These are phyloP conservation scores for Drosophila ironensis DNA, from an alignment of 1,140 invertebrate genomes.

Conservation along the genomic window DNA sequence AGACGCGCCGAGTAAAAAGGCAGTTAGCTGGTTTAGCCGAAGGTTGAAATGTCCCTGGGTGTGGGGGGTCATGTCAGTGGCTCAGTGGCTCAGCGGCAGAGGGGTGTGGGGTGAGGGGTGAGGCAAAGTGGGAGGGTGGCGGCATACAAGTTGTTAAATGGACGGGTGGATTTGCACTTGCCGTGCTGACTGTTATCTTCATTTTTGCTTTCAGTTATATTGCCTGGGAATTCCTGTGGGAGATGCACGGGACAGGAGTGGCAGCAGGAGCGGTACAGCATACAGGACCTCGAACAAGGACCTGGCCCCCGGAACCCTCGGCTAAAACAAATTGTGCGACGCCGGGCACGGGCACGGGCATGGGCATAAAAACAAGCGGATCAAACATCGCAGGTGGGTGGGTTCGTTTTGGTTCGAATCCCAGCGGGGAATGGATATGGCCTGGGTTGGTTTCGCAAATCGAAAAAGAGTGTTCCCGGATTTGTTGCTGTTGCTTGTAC, in stretches of 20 bases:
- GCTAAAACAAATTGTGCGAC: conserved; percentile 64
- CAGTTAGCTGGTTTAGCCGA: conserved; percentile 74
- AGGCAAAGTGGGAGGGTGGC: conserved; percentile 5
- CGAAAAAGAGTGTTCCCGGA: conserved; percentile 69
- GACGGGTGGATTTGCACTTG: conserved; percentile 82
- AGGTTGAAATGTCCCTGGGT: too few species aligned
- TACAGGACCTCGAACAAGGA: neutral
- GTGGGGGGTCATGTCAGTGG: too few species aligned
- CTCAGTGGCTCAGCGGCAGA: neutral
- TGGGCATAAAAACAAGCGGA: conserved; percentile 74
- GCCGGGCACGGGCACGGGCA: conserved; percentile 1
- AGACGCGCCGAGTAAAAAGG: conserved; percentile 64
- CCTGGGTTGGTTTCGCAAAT: conserved; percentile 43
- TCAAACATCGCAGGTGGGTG: conserved; percentile 55
- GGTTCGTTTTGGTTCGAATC: neutral
- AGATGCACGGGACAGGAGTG: conserved; percentile 28
- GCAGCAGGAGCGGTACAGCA: neutral
- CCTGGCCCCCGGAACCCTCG: conserved; percentile 1
- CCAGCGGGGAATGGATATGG: neutral
- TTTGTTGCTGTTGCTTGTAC: conserved; percentile 15
- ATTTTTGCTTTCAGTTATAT: conserved; percentile 82
- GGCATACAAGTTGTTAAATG: conserved; percentile 78
- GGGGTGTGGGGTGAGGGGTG: neutral
- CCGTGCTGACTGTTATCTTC: conserved; percentile 78
- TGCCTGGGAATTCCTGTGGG: conserved; percentile 81